Conservation (phyloP, 1,140 invertebrate species). For the Ceratina australensis region DNA sequence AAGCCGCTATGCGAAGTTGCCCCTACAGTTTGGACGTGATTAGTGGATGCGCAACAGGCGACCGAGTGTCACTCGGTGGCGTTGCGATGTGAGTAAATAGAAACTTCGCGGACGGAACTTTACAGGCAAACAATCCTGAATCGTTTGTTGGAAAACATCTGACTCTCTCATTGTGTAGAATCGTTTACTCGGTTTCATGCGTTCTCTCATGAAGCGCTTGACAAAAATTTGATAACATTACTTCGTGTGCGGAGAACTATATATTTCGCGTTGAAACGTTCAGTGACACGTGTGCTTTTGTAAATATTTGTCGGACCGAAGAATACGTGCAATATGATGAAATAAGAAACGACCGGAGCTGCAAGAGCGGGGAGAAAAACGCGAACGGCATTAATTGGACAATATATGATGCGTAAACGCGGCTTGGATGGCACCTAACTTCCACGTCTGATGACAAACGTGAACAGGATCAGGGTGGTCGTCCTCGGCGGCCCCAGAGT, state of each 20-base stretch:
- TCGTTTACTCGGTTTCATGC: neutral
- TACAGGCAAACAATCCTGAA: neutral
- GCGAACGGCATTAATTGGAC: slow-evolving; percentile 50
- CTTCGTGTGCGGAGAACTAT: neutral
- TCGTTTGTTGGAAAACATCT: neutral
- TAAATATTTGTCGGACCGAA: neutral
- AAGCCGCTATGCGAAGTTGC: slow-evolving; percentile 6
- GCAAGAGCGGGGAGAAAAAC: slow-evolving; percentile 31
- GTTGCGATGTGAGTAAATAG: slow-evolving; percentile 25
- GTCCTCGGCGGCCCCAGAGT: slow-evolving; percentile 84
- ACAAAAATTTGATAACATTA: neutral
- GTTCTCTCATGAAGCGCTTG: neutral
- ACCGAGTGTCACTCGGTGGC: slow-evolving; percentile 1
- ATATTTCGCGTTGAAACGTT: slow-evolving; percentile 10
- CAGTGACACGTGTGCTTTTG: slow-evolving; percentile 10
- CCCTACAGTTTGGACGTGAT: slow-evolving; percentile 14
- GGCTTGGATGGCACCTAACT: slow-evolving; percentile 58
- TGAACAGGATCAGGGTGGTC: slow-evolving; percentile 86
- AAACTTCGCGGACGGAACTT: neutral
- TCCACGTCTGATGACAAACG: slow-evolving; percentile 80
- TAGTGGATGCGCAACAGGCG: slow-evolving; percentile 28
- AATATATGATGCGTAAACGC: slow-evolving; percentile 51
- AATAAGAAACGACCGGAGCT: too few relatives aligned
- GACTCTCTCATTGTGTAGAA: neutral
- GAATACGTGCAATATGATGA: slow-evolving; percentile 8